Percentiles rank a stretch among this genome's conserved stretches.
Conservation (phyloP, 2,888 invertebrate genomes). For the Chymomyza procnemis region DNA sequence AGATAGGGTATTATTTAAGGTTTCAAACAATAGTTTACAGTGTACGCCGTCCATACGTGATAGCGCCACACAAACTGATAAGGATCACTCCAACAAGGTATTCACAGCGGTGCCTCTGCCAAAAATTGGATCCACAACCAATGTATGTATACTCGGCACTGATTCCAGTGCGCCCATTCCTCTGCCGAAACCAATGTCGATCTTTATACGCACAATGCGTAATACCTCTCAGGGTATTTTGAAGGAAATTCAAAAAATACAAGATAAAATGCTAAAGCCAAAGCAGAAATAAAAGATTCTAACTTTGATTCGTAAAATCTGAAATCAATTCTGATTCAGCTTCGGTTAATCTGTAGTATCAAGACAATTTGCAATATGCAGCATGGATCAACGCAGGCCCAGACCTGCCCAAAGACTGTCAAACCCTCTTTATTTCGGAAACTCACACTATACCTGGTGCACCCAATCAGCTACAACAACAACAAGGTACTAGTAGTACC, state of each 20-base stretch:
- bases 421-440: too few species aligned
- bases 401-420: too few species aligned
- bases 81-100: constrained; percentile 82
- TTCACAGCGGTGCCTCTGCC: constrained; percentile 93
- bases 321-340: constrained; percentile 80
- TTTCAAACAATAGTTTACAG: too few species aligned
- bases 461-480: too few species aligned
- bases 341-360: constrained; percentile 81
- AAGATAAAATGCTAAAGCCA: constrained; percentile 93
- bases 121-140: constrained; percentile 91
- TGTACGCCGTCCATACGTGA: constrained; percentile 85
- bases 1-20: too few species aligned
- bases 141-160: constrained; percentile 92
- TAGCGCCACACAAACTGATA: constrained; percentile 86
- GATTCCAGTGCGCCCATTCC: constrained; percentile 91
- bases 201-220: constrained; percentile 93
- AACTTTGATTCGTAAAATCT: constrained; percentile 88
- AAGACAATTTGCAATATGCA: constrained; percentile 61
- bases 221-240: constrained; percentile 91
- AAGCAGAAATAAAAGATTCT: constrained; percentile 89
- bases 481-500: too few species aligned
- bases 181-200: constrained; percentile 91
- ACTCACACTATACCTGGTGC: too few species aligned
- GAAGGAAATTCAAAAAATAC: constrained; percentile 93
- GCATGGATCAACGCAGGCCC: too few species aligned